Percentiles rank a stretch among this genome's conserved stretches.
These are phyloP conservation scores for Chaunax sp. DNA, from an alignment of 2,797 vertebrate genomes.

Conservation along the genomic window DNA sequence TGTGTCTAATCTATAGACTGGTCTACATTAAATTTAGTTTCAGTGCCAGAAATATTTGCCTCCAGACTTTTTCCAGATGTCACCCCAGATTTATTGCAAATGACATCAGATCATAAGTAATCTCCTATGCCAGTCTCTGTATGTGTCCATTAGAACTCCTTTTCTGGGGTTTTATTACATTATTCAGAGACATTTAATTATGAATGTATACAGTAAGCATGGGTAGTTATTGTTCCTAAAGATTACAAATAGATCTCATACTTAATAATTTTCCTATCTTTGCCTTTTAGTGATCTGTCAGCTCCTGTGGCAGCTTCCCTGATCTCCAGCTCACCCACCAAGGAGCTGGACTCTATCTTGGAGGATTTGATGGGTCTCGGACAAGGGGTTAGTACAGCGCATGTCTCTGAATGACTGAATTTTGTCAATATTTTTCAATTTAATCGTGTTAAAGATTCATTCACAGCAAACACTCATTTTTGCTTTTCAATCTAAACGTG, in stretches of 20 bases:
- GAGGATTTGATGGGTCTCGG: conserved; percentile 75
- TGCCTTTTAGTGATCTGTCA: conserved; percentile 71
- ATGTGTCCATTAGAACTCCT: background rate
- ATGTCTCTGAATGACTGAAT: background rate
- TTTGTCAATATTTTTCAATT: background rate
- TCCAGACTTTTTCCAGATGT: background rate
- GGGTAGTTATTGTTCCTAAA: too few species aligned
- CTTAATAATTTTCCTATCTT: conserved; percentile 1
- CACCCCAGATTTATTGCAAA: background rate
- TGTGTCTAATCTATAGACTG: too few species aligned
- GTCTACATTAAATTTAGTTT: background rate
- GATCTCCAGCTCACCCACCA: conserved; percentile 67
- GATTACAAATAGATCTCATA: background rate
- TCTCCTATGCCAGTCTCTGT: background rate
- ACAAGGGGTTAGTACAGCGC: conserved; percentile 64
- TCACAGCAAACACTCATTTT: background rate
- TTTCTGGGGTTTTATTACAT: background rate
- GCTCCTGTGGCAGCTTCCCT: conserved; percentile 55
- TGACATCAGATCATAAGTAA: too few species aligned
- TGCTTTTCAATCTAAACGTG: too few species aligned
- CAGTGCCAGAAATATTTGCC: too few species aligned
- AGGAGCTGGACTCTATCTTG: conserved; percentile 82
- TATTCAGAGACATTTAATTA: background rate
- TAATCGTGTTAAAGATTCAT: background rate
- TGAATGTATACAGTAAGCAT: too few species aligned